phyloP scores from a whole-genome alignment of 2,113 vertebrate genomes.

The Sorex araneus region DNA sequence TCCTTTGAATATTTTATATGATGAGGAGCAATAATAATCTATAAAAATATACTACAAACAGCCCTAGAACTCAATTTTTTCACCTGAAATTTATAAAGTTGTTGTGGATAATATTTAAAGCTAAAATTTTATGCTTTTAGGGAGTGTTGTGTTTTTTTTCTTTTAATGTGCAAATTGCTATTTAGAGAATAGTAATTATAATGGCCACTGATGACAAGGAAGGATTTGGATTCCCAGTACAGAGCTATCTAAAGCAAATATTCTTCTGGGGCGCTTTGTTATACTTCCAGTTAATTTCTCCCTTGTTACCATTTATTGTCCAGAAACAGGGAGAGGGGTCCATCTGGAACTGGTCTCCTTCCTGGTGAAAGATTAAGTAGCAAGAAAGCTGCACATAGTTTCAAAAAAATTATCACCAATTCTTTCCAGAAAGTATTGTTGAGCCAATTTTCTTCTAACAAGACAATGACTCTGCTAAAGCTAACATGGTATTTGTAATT shows the following conservation, averaged over 20 bases:
- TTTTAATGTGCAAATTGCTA: background rate
- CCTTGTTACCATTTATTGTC: background rate
- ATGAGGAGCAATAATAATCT: slow-evolving; percentile 6
- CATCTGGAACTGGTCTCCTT: background rate
- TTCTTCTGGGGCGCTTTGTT: background rate
- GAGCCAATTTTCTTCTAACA: slow-evolving; percentile 8
- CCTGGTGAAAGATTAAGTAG: background rate
- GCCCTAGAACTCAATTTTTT: background rate
- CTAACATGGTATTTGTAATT: slow-evolving; percentile 2
- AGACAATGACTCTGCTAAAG: background rate
- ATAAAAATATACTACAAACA: background rate
- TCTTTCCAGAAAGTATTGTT: background rate
- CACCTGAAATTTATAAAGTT: slow-evolving; percentile 6
- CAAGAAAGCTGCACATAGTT: background rate
- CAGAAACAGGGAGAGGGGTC: background rate
- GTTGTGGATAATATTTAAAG: background rate
- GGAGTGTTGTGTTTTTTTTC: background rate
- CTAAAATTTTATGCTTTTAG: background rate
- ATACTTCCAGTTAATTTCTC: background rate
- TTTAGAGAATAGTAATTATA: background rate
- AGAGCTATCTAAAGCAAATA: background rate
- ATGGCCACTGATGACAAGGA: background rate
- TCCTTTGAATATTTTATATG: background rate
- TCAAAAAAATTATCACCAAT: background rate
- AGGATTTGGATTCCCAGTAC: background rate